phyloP scores from a whole-genome alignment of 1,140 invertebrate species.

The Papilio polytes region DNA sequence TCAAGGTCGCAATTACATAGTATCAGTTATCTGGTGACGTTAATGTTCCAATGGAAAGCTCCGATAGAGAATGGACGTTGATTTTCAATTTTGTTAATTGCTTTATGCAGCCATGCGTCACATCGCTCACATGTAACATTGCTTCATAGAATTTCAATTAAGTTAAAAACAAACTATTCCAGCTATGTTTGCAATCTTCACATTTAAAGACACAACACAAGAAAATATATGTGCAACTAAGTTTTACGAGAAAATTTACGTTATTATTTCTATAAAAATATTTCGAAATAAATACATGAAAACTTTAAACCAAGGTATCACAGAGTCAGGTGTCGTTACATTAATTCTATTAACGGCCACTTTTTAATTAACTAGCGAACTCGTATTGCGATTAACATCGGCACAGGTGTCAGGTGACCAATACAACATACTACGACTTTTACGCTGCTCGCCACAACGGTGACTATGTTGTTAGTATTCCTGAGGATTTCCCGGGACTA shows the following conservation, averaged over 20 bases:
- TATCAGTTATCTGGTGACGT: not conserved
- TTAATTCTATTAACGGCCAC: conserved; percentile 21
- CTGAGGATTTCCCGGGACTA: not conserved
- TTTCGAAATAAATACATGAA: no score
- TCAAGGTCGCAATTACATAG: not conserved
- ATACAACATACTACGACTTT: conserved; percentile 29
- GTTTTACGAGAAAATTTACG: no score
- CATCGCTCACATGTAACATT: not conserved
- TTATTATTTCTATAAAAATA: no score
- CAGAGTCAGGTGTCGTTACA: not conserved
- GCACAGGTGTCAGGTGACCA: conserved; percentile 53
- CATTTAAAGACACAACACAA: no score
- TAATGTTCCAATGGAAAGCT: not conserved
- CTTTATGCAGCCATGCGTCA: not conserved
- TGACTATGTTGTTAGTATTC: not conserved
- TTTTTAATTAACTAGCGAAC: conserved; percentile 29
- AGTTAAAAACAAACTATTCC: not conserved
- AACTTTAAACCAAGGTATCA: not conserved
- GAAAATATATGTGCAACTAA: no score
- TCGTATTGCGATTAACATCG: conserved; percentile 50
- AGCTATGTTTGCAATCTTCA: not conserved
- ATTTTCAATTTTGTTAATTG: conserved; percentile 14
- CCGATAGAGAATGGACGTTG: not conserved
- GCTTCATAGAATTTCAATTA: not conserved
- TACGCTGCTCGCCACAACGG: not conserved